Conservation (phyloP, 1,140 invertebrate genomes). For the Hycleus cichorii region DNA sequence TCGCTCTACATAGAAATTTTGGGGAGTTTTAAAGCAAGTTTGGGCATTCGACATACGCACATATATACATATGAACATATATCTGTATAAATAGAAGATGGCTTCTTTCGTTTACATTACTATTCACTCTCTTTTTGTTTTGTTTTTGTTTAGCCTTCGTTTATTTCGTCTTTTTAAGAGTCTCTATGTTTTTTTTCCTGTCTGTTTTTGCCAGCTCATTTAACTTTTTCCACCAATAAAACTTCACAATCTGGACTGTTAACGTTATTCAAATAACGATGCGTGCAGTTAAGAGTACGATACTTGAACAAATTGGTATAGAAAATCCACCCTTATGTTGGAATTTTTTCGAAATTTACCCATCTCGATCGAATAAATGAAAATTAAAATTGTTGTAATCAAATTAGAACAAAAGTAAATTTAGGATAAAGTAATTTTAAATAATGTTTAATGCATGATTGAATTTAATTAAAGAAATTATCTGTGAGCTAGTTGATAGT, state of each 20-base stretch:
- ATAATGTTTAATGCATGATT: constrained; percentile 4
- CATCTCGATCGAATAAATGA: too few relatives aligned
- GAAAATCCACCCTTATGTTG: not conserved
- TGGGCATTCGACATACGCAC: not conserved
- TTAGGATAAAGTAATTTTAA: not conserved
- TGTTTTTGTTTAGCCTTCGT: too few relatives aligned
- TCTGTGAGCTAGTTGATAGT: too few relatives aligned
- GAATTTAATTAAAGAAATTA: constrained; percentile 6
- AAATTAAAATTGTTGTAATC: not conserved
- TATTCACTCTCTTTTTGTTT: too few relatives aligned
- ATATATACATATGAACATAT: not conserved
- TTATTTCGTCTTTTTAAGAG: too few relatives aligned
- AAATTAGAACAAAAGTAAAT: constrained; percentile 1
- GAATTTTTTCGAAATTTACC: not conserved
- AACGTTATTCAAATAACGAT: constrained; percentile 12
- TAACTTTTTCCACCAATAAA: constrained; percentile 15
- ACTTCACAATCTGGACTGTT: constrained; percentile 8
- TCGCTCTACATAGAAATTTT: not conserved
- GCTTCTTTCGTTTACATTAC: too few relatives aligned
- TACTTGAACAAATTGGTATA: not conserved
- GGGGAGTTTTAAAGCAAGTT: constrained; percentile 4
- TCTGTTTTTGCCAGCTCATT: constrained; percentile 16
- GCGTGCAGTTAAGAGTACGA: constrained; percentile 11
- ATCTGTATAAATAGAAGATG: too few relatives aligned
- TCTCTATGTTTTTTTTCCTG: not conserved